phyloP scores from a whole-genome alignment of 2,797 vertebrate genomes.

The Myripristis jacobus region DNA sequence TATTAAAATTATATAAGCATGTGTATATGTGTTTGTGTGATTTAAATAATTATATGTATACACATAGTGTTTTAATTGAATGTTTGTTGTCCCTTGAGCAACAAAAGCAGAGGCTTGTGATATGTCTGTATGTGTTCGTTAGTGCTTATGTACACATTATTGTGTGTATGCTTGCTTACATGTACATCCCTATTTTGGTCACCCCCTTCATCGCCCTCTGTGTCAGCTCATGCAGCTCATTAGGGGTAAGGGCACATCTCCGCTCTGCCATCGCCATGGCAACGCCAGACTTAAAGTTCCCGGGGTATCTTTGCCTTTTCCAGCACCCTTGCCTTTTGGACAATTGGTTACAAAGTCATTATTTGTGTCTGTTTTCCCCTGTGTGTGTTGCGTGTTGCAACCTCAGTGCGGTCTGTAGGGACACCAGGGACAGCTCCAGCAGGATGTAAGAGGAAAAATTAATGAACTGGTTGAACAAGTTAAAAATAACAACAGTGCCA shows the following conservation, averaged over 20 bases:
- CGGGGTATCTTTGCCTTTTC: constrained; percentile 43
- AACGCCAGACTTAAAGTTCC: constrained; percentile 60
- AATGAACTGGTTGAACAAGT: no score
- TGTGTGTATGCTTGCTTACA: constrained; percentile 8
- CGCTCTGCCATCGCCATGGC: constrained; percentile 64
- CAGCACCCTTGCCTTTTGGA: constrained; percentile 21
- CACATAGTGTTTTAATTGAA: neutral
- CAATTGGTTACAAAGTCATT: constrained; percentile 41
- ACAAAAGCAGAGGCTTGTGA: neutral
- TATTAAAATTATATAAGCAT: no score
- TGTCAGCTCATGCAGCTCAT: constrained; percentile 64
- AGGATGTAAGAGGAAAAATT: no score
- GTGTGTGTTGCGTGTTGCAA: no score
- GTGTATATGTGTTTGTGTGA: no score
- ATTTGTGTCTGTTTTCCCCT: constrained; percentile 2
- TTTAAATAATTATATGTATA: no score
- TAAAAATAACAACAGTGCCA: no score
- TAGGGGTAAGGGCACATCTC: constrained; percentile 66
- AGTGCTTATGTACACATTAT: constrained; percentile 7
- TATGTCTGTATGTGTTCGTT: neutral
- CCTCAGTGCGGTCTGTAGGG: no score
- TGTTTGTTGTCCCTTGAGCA: neutral
- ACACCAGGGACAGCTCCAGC: no score
- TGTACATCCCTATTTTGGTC: constrained; percentile 27
- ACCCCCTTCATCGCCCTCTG: constrained; percentile 51